Evolutionary conservation across 2,888 invertebrate species (phyloP).

Genomic region (Nymphalis c-album): DNA sequence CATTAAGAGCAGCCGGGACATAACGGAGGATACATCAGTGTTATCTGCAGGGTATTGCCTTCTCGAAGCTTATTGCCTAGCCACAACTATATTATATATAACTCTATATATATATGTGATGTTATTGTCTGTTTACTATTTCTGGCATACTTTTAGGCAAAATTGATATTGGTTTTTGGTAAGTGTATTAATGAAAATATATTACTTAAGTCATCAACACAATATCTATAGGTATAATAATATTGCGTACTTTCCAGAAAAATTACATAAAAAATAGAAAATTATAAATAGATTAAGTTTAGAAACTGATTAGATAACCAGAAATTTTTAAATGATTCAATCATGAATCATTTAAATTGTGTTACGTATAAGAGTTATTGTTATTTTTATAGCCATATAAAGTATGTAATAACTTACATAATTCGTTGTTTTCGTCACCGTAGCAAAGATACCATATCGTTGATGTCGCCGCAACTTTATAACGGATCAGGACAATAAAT

Average conservation of each 20-base stretch:
- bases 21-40: conserved; percentile 10
- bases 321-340: too few relatives aligned
- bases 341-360: too few relatives aligned
- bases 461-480: conserved; percentile 57
- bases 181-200: too few relatives aligned
- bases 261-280: too few relatives aligned
- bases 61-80: conserved; percentile 1
- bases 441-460: conserved; percentile 34
- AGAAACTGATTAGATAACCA: too few relatives aligned
- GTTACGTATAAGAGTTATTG: conserved; percentile 6
- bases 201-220: too few relatives aligned
- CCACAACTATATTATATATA: not conserved
- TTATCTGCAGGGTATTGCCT: conserved; percentile 10
- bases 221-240: too few relatives aligned
- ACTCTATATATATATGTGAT: not conserved
- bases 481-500: conserved; percentile 68
- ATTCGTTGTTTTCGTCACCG: conserved; percentile 28
- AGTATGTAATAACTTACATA: conserved; percentile 29
- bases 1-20: conserved; percentile 28
- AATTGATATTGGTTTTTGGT: too few relatives aligned
- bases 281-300: too few relatives aligned
- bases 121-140: too few relatives aligned
- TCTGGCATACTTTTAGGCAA: too few relatives aligned
- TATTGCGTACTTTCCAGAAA: too few relatives aligned
- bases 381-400: not conserved